Conservation (phyloP, 1,140 invertebrate genomes). For the Drosophila littoralis region DNA sequence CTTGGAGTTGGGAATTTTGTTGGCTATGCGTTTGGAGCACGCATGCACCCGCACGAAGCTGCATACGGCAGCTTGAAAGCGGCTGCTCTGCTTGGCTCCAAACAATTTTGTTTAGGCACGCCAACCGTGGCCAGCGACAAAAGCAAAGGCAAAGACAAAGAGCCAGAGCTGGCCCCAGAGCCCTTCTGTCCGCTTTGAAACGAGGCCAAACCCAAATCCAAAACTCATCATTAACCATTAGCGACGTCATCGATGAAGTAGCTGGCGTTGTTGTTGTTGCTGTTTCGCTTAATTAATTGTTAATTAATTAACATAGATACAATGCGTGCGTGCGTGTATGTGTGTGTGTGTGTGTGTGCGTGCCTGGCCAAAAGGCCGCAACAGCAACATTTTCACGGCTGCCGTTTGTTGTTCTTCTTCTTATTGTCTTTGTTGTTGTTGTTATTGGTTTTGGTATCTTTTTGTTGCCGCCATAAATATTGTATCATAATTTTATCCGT, state of each 20-base stretch:
- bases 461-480: slow-evolving; percentile 53
- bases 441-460: slow-evolving; percentile 17
- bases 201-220: slow-evolving; percentile 68
- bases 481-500: slow-evolving; percentile 43
- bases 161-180: too few species aligned
- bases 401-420: slow-evolving; percentile 43
- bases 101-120: slow-evolving; percentile 74
- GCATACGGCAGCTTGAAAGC: slow-evolving; percentile 46
- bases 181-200: slow-evolving; percentile 33
- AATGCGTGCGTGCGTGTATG: slow-evolving; percentile 38
- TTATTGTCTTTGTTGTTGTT: slow-evolving; percentile 29
- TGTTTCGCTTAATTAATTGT: slow-evolving; percentile 79
- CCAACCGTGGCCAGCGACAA: slow-evolving; percentile 46
- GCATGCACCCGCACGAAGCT: slow-evolving; percentile 55
- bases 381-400: slow-evolving; percentile 70
- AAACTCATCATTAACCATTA: slow-evolving; percentile 80
- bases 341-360: slow-evolving; percentile 28
- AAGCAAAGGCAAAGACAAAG: not conserved
- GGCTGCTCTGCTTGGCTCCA: slow-evolving; percentile 45
- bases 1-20: not conserved
- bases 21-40: slow-evolving; percentile 36
- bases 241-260: slow-evolving; percentile 73
- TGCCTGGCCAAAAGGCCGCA: slow-evolving; percentile 23
- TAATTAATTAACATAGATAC: slow-evolving; percentile 83
- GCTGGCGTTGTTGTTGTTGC: slow-evolving; percentile 34